These are phyloP conservation scores for Pachyramphus minor DNA, from an alignment of 2,113 vertebrate species.

Conservation along the genomic window DNA sequence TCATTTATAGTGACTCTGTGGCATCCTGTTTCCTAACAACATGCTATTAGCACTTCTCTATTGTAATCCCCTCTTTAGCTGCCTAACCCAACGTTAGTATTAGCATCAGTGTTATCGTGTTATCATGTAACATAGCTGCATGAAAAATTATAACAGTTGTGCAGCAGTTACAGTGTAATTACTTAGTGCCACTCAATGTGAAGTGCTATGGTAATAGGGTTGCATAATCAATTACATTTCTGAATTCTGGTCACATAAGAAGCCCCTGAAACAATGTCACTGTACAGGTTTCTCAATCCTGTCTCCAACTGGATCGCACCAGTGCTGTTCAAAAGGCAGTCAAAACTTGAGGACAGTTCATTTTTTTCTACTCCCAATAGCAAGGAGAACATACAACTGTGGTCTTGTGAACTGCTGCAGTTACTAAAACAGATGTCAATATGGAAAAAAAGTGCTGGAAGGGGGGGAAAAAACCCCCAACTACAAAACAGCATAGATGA, in stretches of 20 bases:
- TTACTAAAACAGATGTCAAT: neutral
- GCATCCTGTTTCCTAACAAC: slow-evolving; percentile 14
- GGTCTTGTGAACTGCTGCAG: neutral
- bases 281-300: neutral
- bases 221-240: slow-evolving; percentile 25
- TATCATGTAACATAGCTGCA: slow-evolving; percentile 28
- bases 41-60: neutral
- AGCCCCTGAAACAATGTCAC: neutral
- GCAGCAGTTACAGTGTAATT: slow-evolving; percentile 27
- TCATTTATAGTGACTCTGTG: neutral
- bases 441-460: neutral
- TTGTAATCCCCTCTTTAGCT: slow-evolving; percentile 30
- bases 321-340: neutral
- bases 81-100: slow-evolving; percentile 20
- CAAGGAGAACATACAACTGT: neutral
- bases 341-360: neutral
- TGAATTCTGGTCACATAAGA: slow-evolving; percentile 16
- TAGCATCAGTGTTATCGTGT: slow-evolving; percentile 22
- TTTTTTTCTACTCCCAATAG: neutral
- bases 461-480: fast-evolving
- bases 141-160: slow-evolving; percentile 48
- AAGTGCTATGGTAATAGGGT: neutral
- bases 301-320: neutral
- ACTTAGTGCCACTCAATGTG: slow-evolving; percentile 28
- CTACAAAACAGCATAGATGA: neutral